A percentile compares a stretch with the other conserved stretches of the same genome.
Evolutionary conservation across 1,140 invertebrate genomes (phyloP).

Genomic region (Himalopsyche phryganea): DNA sequence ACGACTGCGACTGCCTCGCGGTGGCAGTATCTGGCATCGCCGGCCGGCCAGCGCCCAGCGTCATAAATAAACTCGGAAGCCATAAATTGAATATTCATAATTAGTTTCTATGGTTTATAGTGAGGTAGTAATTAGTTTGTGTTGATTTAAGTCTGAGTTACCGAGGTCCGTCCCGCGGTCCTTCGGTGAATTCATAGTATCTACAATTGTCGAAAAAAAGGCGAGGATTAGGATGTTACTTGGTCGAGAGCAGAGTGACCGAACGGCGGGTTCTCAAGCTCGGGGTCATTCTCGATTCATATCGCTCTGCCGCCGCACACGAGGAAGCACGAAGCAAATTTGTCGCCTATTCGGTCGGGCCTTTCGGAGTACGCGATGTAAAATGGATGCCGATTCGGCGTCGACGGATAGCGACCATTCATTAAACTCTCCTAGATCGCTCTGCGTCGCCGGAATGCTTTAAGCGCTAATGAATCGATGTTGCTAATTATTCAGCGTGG

Average conservation of each 20-base stretch:
- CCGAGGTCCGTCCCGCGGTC: background rate
- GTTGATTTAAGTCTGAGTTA: conserved; percentile 21
- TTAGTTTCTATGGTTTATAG: conserved; percentile 34
- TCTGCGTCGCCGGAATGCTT: background rate
- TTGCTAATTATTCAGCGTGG: conserved; percentile 14
- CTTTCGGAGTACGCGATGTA: too few species aligned
- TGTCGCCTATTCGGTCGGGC: background rate
- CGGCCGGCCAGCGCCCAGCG: conserved; percentile 8
- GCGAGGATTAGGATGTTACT: too few species aligned
- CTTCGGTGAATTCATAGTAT: background rate
- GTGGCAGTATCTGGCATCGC: conserved; percentile 30
- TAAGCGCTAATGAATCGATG: conserved; percentile 15
- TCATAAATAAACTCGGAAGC: conserved; percentile 31
- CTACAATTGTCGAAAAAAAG: background rate
- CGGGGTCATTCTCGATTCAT: background rate
- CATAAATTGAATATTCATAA: conserved; percentile 36
- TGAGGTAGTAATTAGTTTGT: conserved; percentile 32
- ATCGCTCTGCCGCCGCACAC: background rate
- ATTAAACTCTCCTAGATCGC: too few species aligned
- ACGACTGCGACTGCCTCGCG: conserved; percentile 10
- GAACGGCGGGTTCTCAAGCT: background rate
- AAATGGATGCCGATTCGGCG: too few species aligned
- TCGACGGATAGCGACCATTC: too few species aligned
- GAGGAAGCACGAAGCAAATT: conserved; percentile 10
- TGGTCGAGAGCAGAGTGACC: too few species aligned